A percentile compares a stretch with the other conserved stretches of the same genome.
These are phyloP conservation scores for Pantherophis vulpinus DNA, from an alignment of 2,797 vertebrate species.

Conservation along the genomic window DNA sequence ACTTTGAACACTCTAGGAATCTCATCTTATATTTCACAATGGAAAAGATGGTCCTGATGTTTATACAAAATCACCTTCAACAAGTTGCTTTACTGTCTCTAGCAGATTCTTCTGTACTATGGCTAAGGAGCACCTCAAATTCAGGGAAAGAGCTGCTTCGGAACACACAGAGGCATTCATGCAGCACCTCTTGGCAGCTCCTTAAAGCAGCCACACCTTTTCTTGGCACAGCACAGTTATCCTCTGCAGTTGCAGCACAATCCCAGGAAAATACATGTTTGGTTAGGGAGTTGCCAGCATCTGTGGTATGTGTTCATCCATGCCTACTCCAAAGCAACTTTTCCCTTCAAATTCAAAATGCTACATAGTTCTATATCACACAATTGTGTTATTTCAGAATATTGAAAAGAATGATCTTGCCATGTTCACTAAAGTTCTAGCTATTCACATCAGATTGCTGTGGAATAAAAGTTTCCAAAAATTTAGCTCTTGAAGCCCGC, in stretches of 20 bases:
- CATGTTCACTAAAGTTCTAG: not conserved
- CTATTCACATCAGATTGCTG: not conserved
- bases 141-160: not conserved
- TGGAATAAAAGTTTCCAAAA: slow-evolving; percentile 25
- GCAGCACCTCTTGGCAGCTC: not conserved
- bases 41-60: not conserved
- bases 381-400: not conserved
- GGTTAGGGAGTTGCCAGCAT: not conserved
- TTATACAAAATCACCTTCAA: not conserved
- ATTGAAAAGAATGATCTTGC: not conserved
- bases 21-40: not conserved
- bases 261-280: not conserved
- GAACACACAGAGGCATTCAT: not conserved
- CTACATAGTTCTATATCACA: not conserved
- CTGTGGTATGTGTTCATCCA: not conserved
- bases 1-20: not conserved
- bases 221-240: not conserved
- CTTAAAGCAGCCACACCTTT: not conserved
- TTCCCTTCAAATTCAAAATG: not conserved
- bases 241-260: not conserved
- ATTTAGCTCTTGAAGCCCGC: slow-evolving; percentile 7
- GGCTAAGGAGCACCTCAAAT: not conserved
- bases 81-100: not conserved
- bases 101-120: not conserved
- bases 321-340: not conserved